phyloP scores from a whole-genome alignment of 2,797 vertebrate genomes.

The Amazonetta brasiliensis region DNA sequence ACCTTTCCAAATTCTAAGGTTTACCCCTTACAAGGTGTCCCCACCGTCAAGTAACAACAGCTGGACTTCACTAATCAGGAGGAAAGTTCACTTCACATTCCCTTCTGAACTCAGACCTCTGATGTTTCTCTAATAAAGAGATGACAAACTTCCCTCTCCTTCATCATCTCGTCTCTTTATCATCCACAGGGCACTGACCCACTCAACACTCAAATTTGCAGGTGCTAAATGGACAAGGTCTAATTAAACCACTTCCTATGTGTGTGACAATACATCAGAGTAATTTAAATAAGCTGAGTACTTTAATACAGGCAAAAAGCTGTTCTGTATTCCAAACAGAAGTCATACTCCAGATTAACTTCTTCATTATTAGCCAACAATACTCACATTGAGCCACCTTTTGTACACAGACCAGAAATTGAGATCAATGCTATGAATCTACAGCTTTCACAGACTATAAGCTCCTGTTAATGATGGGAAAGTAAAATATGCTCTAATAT shows the following conservation, averaged over 20 bases:
- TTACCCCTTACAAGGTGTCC: not conserved
- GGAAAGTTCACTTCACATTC: not conserved
- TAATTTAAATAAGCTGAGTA: not conserved
- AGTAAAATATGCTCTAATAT: not conserved
- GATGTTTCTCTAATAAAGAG: not conserved
- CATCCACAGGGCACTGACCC: not conserved
- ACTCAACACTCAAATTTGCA: not conserved
- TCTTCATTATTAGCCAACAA: not conserved
- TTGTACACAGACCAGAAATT: not conserved
- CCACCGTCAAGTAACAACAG: not conserved
- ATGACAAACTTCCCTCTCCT: not conserved
- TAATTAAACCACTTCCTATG: not conserved
- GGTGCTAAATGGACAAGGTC: not conserved
- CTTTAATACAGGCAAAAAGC: not conserved
- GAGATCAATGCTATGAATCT: not conserved
- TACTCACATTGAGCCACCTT: not conserved
- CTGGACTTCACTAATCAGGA: conserved; percentile 2
- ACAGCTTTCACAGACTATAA: not conserved
- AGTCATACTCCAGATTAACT: not conserved
- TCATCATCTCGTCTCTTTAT: not conserved
- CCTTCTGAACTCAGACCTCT: conserved; percentile 11
- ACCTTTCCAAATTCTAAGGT: not conserved
- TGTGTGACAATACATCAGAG: not conserved
- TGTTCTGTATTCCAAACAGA: not conserved
- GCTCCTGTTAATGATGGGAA: not conserved